phyloP scores from a whole-genome alignment of 2,888 invertebrate species.

The Notodonta dromedarius region DNA sequence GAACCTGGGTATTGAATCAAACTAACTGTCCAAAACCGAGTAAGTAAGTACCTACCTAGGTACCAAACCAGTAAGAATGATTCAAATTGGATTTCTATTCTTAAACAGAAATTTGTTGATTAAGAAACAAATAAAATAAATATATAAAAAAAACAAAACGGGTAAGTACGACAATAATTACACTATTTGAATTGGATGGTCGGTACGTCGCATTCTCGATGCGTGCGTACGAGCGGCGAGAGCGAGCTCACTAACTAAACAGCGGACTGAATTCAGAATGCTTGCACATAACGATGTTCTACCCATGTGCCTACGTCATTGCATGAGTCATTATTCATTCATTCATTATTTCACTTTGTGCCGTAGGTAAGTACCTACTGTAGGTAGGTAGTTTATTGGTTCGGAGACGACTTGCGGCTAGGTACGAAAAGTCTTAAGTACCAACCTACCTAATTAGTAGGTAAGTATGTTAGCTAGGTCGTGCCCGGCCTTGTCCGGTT shows the following conservation, averaged over 20 bases:
- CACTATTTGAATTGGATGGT: slow-evolving; percentile 5
- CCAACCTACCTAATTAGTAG: too few relatives aligned
- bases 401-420: too few relatives aligned
- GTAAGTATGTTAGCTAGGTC: too few relatives aligned
- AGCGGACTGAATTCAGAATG: slow-evolving; percentile 46
- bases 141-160: slow-evolving; percentile 9
- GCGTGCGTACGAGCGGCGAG: slow-evolving; percentile 54
- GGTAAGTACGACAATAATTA: too few relatives aligned
- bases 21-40: neutral
- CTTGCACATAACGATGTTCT: slow-evolving; percentile 46
- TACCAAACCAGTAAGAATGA: neutral
- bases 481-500: too few relatives aligned
- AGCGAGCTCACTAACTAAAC: slow-evolving; percentile 51
- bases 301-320: slow-evolving; percentile 41
- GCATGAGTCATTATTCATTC: slow-evolving; percentile 39
- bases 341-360: slow-evolving; percentile 36
- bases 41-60: neutral
- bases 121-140: neutral
- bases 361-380: slow-evolving; percentile 5
- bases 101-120: too few relatives aligned
- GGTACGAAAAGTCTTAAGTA: too few relatives aligned
- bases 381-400: too few relatives aligned
- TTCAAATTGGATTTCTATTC: too few relatives aligned
- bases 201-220: slow-evolving; percentile 39
- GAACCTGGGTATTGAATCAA: neutral